Base-by-base conservation (phyloP, 2,113 vertebrate genomes). In the Oryzias curvinotus region DNA sequence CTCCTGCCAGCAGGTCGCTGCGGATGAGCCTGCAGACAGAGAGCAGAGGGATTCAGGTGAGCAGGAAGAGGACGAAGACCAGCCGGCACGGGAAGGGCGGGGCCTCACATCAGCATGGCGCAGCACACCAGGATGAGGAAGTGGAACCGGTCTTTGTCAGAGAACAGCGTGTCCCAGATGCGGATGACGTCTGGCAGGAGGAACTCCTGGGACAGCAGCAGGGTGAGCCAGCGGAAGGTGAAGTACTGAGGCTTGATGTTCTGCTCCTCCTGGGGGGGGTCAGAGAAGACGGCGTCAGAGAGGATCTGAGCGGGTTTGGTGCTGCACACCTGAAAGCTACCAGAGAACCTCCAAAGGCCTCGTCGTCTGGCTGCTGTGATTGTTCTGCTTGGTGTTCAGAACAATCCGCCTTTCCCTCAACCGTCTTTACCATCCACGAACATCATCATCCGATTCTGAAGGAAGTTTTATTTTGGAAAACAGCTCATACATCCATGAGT, bases 161-260 rank as follows among this genome's bases (percentile, higher is more conserved):
- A 97, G 2, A 99, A 98, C 71, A 99, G 93, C 0, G 95, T 94
- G 84, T 99, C 97, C 97, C 97, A 99, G 90, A 99, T 98, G 0
- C 96, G 95, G 88, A 99, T 98, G 75, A 99, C 96, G 0, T 99
- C 97, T 0, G 96, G 97, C 66, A 99, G 89, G 69, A 99, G 88
- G 78, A 99, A 99, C 89, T 99, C 96, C 85, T 99, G 97, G 52
- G 97, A 99, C 14, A 99, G 88, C 84, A 99, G 88, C 78, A 99
- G 86, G 0, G 95, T 99, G 74, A 99, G 89, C 97, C 97, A 99
- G 80, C 96, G 97, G 91, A 99, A 99, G 62, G 96, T 95, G 55
- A 99, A 99, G 82, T 98, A 99, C 91, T 98, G 97, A 0, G 96
- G 97, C 84, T 96, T 97, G 91, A 99, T 98, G 85, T 95, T 98